Conservation (phyloP, 2,888 invertebrate genomes). For the Prionchulus punctatus region DNA sequence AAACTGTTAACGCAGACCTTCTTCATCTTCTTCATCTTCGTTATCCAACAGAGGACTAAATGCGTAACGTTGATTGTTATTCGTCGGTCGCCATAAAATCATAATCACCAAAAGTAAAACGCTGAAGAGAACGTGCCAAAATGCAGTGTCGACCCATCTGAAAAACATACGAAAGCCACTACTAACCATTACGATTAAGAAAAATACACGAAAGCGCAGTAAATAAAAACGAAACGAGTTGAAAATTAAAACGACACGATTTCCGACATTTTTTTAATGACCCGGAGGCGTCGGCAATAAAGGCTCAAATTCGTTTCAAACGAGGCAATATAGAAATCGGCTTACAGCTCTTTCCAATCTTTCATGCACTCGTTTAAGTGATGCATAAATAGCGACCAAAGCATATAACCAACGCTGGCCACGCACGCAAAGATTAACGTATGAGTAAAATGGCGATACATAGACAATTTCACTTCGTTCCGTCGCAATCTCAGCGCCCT, state of each 20-base stretch:
- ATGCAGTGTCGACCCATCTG: constrained; percentile 76
- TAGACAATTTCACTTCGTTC: constrained; percentile 69
- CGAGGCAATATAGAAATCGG: constrained; percentile 1
- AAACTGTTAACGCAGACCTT: constrained; percentile 38
- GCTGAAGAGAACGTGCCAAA: constrained; percentile 84
- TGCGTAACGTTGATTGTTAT: constrained; percentile 75
- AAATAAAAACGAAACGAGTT: too few species aligned
- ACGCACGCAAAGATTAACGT: constrained; percentile 69
- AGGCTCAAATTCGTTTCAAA: background rate
- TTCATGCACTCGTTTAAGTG: constrained; percentile 54
- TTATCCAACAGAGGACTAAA: constrained; percentile 79
- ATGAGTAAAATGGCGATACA: constrained; percentile 85
- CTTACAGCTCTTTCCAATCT: constrained; percentile 64
- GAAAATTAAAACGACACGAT: background rate
- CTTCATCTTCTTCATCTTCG: constrained; percentile 51
- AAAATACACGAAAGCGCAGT: too few species aligned
- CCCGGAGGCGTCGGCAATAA: too few species aligned
- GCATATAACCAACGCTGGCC: constrained; percentile 77
- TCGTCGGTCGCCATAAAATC: constrained; percentile 84
- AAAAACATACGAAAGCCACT: constrained; percentile 7
- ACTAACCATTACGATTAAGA: background rate
- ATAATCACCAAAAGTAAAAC: constrained; percentile 72
- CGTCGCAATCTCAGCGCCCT: constrained; percentile 67
- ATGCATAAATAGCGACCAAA: constrained; percentile 72
- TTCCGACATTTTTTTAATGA: background rate